Base-by-base conservation (phyloP, 2,888 invertebrate species). In the Dicyrtoma fusca region DNA sequence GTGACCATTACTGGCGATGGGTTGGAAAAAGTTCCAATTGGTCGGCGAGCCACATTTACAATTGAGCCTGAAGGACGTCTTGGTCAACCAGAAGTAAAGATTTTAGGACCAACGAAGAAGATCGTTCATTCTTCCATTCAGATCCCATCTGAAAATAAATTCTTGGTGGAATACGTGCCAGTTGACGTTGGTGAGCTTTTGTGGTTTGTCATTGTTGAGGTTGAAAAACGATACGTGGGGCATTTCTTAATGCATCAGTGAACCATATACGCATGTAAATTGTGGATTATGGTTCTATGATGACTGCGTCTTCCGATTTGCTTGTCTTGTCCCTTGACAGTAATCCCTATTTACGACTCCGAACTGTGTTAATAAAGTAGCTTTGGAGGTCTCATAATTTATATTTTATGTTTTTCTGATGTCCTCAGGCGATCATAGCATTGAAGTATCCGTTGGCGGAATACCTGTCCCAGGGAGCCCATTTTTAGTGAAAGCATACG, bases 401-500 rank as follows among this genome's bases (percentile, higher is more conserved):
- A 53, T 71, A 45, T 45, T 13, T 65, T 57, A 10, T 63, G 62
- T 42, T 74, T n/a, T n/a, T n/a, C 3, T 34, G 8, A 34, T 34
- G 3, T 34, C 34, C 34, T 34, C 34, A 88, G 88, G 89, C 45
- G 97, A 97, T 84, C 95, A 95, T 83, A 94, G 94, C 77, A 92
- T 95, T 61, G 95, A 95, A 86, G 91, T 91, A 74, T 86, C 86
- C 76, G 81, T 88, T 53, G 85, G 84, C 42, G 92, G 90, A 51
- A 91, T 92, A 0, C 92, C 93, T 81, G 92, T 97, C 1, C 0
- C 94, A 83, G 97, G 97, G 62, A 95, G 95, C 83, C 98, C 98
- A 14, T 97, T 97, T 84, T 86, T 95, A 34, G 91, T 96, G 69
- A 97, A 97, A 83, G 97, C 96, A 10, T 99, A 96, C 85, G 97